Conservation (phyloP, 23 tunicate species). For the Aplidium turbinatum region DNA sequence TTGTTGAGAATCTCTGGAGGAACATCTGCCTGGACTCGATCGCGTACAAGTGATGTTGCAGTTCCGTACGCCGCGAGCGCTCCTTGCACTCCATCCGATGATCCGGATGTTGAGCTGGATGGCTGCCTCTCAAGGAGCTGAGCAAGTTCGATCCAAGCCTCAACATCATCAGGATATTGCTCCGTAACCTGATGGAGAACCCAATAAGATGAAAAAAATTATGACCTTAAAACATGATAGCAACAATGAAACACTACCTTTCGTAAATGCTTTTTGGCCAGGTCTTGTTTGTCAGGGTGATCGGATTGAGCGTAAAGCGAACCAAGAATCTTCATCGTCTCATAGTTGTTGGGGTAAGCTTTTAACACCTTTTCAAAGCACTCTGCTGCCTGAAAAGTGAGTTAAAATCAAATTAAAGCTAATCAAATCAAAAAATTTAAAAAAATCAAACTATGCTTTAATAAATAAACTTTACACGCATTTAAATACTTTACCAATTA, state of each 20-base stretch:
- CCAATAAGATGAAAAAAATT: neutral
- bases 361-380: slow-evolving; percentile 94
- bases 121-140: slow-evolving; percentile 88
- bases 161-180: slow-evolving; percentile 90
- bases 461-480: too few relatives aligned
- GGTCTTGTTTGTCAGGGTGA: slow-evolving; percentile 82
- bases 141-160: slow-evolving; percentile 95
- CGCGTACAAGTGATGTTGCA: slow-evolving; percentile 78
- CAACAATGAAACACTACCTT: slow-evolving; percentile 35
- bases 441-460: neutral
- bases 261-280: slow-evolving; percentile 83
- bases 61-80: slow-evolving; percentile 90
- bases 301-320: slow-evolving; percentile 90
- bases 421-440: neutral
- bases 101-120: slow-evolving; percentile 35
- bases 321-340: slow-evolving; percentile 95
- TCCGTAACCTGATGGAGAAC: slow-evolving; percentile 59
- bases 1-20: slow-evolving; percentile 96
- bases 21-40: slow-evolving; percentile 82
- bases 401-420: neutral
- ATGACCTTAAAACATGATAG: neutral
- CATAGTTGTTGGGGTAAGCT: slow-evolving; percentile 95
- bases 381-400: slow-evolving; percentile 70
- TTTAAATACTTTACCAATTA: too few relatives aligned
- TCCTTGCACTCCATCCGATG: slow-evolving; percentile 81